Evolutionary conservation across 2,797 vertebrate genomes (phyloP), one percentile per base, ranked within the genome.

Genomic region (Betta splendens): DNA sequence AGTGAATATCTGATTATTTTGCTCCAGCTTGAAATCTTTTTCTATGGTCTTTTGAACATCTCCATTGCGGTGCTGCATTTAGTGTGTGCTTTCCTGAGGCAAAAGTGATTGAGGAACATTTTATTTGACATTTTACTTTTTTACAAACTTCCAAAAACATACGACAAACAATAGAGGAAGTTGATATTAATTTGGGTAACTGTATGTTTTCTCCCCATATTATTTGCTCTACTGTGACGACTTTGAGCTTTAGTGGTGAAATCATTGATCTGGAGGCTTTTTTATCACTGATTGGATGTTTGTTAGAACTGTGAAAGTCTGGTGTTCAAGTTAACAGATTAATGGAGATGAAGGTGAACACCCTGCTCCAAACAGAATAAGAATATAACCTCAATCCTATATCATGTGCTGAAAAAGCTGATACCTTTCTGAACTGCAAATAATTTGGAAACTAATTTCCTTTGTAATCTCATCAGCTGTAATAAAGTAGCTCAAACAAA

Each of bases 21-120:
- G 66, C 40, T 0, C 62, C 69, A 64, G 65, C 60, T 42, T 69
- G 16, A 73, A 70, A 33, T 21, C 38, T 20, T 53, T 29, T 31
- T 25, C 50, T 57, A 20, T 35, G 7, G 21, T 72, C 53, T 57
- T 50, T 50, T 48, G 21, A 77, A 51, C 66, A 38, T 67, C 51
- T 64, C 39, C 3, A 12, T 26, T 56, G 62, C 64, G 2, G 64
- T 76, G 79, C 58, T 85, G 65, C 77, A 70, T 83, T 86, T 72
- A 73, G 52, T 72, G 77, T 87, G 85, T 83, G 85, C 87, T 92
- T 91, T 92, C 91, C 91, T 92, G 91, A 92, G 91, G 85, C 83
- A 89, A 89, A 85, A 80, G 79, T 86, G 80, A 85, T 80, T 84
- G 59, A 85, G 51, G 66, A 81, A 76, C 43, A 66, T 80, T 81